Conservation (phyloP, 2,888 invertebrate genomes). For the Pherbina coryleti region DNA sequence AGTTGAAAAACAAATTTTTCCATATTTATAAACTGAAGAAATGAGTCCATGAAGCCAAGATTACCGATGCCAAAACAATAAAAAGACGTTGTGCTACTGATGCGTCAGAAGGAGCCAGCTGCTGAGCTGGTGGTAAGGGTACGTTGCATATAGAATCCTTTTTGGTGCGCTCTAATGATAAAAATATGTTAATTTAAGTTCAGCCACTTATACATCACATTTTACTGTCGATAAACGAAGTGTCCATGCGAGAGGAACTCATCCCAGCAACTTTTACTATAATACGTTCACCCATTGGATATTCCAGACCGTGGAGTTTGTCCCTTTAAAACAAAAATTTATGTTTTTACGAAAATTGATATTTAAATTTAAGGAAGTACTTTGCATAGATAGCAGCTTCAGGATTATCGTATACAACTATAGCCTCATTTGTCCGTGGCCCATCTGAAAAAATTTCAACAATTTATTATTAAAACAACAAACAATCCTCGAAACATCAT, state of each 20-base stretch:
- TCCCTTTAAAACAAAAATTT: constrained; percentile 74
- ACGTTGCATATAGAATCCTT: constrained; percentile 75
- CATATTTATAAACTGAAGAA: no score
- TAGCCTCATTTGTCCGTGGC: constrained; percentile 71
- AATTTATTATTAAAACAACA: neutral
- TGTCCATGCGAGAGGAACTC: constrained; percentile 63
- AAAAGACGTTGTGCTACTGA: constrained; percentile 78
- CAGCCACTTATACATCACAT: neutral
- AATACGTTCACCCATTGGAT: constrained; percentile 87
- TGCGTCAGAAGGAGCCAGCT: constrained; percentile 78
- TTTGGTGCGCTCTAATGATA: constrained; percentile 59
- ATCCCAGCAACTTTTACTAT: constrained; percentile 71
- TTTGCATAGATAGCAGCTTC: constrained; percentile 75
- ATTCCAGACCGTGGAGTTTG: constrained; percentile 91
- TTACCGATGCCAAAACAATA: constrained; percentile 71
- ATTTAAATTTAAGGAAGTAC: constrained; percentile 50
- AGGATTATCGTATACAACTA: constrained; percentile 79
- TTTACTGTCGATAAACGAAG: constrained; percentile 65
- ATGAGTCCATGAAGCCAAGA: neutral
- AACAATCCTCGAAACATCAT: constrained; percentile 40
- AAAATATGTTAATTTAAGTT: neutral
- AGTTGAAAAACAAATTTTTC: constrained; percentile 44
- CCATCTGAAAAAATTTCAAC: constrained; percentile 57
- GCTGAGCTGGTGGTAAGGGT: constrained; percentile 77
- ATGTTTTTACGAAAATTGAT: neutral